phyloP scores from a whole-genome alignment of 2,797 vertebrate genomes.

The Centropyge bicolor region DNA sequence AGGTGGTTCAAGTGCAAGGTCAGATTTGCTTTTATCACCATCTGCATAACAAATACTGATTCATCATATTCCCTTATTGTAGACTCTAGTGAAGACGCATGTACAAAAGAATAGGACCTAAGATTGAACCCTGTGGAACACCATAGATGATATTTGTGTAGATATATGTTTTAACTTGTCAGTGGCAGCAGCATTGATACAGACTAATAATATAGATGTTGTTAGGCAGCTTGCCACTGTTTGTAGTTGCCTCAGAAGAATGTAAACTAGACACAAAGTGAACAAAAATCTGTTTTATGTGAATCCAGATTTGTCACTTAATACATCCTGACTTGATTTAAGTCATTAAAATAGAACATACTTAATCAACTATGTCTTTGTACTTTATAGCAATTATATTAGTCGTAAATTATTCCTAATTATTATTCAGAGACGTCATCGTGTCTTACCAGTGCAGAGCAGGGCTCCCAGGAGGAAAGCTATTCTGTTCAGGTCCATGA shows the following conservation, averaged over 20 bases:
- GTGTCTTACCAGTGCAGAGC: slow-evolving; percentile 80
- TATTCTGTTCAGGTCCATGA: slow-evolving; percentile 78
- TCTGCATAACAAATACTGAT: neutral
- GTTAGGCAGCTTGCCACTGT: neutral
- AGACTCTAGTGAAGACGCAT: neutral
- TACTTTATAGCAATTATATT: neutral
- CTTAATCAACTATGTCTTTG: neutral
- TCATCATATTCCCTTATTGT: neutral
- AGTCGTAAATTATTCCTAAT: neutral
- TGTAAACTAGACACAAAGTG: neutral
- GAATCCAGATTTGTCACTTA: neutral
- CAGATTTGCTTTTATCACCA: neutral
- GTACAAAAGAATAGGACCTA: neutral
- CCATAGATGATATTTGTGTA: neutral
- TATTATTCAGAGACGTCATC: neutral
- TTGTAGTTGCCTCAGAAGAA: neutral
- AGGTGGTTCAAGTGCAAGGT: neutral
- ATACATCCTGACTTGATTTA: neutral
- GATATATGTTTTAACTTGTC: neutral
- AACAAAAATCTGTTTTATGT: neutral
- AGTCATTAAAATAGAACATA: neutral
- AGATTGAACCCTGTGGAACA: slow-evolving; percentile 2
- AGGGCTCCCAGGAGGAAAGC: slow-evolving; percentile 74
- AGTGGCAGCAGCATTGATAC: neutral
- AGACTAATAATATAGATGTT: neutral